Percentiles rank a stretch among this genome's conserved stretches.
These are phyloP conservation scores for Lampris megalopsis DNA, from an alignment of 2,113 vertebrate genomes.

Conservation along the genomic window DNA sequence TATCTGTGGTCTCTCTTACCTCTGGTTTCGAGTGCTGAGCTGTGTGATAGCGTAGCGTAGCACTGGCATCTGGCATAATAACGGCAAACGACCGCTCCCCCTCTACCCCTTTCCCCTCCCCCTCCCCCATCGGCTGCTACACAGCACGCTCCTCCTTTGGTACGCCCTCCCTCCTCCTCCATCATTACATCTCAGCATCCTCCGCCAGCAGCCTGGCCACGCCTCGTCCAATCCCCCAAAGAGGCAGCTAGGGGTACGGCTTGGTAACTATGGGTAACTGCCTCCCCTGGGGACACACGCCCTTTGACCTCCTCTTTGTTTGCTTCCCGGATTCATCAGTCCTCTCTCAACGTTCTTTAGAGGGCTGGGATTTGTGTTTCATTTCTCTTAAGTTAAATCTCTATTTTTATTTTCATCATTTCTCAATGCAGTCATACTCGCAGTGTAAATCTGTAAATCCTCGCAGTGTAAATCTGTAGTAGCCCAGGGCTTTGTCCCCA, in stretches of 20 bases:
- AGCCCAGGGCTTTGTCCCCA: slow-evolving; percentile 44
- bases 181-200: slow-evolving; percentile 62
- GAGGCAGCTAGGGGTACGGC: slow-evolving; percentile 27
- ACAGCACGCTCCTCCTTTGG: slow-evolving; percentile 59
- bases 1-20: slow-evolving; percentile 62
- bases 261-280: slow-evolving; percentile 78
- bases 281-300: slow-evolving; percentile 70
- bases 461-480: slow-evolving; percentile 1
- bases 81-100: slow-evolving; percentile 39
- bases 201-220: slow-evolving; percentile 41
- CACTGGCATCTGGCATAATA: slow-evolving; percentile 44
- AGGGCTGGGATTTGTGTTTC: slow-evolving; percentile 8
- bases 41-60: slow-evolving; percentile 51
- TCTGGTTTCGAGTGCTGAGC: slow-evolving; percentile 42
- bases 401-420: neutral
- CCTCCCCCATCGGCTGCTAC: slow-evolving; percentile 66
- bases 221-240: slow-evolving; percentile 49
- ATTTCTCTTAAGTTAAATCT: neutral
- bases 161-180: slow-evolving; percentile 49
- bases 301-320: slow-evolving; percentile 75
- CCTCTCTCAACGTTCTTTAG: neutral
- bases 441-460: slow-evolving; percentile 26
- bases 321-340: slow-evolving; percentile 32
- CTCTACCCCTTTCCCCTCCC: slow-evolving; percentile 49
- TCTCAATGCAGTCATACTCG: neutral